A percentile compares a stretch with the other conserved stretches of the same genome.
These are phyloP conservation scores for Ptychobarbus kaznakovi DNA, from an alignment of 2,797 vertebrate genomes.

Conservation along the genomic window DNA sequence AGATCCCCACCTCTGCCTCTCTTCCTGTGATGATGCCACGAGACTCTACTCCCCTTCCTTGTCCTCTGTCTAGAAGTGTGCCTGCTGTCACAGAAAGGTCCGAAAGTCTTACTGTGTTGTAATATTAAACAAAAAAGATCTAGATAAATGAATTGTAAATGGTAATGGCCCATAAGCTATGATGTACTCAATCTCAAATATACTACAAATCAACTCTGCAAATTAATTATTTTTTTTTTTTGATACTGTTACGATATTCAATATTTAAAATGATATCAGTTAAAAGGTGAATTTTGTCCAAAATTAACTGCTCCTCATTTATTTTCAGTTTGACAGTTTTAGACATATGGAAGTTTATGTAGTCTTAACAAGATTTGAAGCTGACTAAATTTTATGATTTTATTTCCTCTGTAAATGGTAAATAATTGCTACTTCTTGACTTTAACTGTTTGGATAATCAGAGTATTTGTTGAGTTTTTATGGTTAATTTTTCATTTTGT, in stretches of 20 bases:
- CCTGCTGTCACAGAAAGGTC: constrained; percentile 84
- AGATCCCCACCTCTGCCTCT: constrained; percentile 75
- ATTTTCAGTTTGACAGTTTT: not conserved
- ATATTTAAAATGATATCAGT: not conserved
- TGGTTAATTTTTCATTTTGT: constrained; percentile 1
- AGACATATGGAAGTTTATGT: not conserved
- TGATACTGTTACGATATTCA: not conserved
- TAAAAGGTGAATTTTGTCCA: not conserved
- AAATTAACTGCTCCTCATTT: not conserved
- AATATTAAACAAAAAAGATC: not conserved
- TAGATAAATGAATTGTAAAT: not conserved
- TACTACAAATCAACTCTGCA: not conserved
- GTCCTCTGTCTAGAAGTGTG: constrained; percentile 78
- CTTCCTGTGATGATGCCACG: constrained; percentile 74
- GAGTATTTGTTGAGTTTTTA: not conserved
- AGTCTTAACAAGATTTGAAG: not conserved
- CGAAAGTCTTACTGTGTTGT: not conserved
- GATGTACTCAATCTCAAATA: not conserved
- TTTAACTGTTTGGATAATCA: not conserved
- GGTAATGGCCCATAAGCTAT: not conserved
- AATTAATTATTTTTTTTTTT: not conserved
- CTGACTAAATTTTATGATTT: not conserved
- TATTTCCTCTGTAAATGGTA: not conserved
- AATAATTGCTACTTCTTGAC: not conserved
- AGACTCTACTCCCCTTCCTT: constrained; percentile 70